Percentiles rank a stretch among this genome's conserved stretches.
Evolutionary conservation across 2,888 invertebrate genomes (phyloP).

Genomic region (Leptura quadrifasciata): DNA sequence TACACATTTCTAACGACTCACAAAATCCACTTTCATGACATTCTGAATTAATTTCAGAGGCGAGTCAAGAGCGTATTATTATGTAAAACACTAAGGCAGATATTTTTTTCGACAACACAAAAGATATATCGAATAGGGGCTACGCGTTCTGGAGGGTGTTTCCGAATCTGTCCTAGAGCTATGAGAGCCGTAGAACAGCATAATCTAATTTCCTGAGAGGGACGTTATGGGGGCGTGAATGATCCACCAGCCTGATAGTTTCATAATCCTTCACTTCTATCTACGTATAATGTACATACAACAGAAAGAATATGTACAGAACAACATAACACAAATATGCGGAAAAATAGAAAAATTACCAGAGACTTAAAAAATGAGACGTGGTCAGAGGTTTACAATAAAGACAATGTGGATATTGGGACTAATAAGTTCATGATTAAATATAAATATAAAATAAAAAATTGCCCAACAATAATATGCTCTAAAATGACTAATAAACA

Average conservation of each 20-base stretch:
- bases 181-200: not conserved
- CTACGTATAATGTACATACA: not conserved
- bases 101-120: not conserved
- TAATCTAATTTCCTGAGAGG: not conserved
- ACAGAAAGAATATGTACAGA: no score
- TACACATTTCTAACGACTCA: not conserved
- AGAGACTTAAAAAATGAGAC: no score
- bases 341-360: no score
- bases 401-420: no score
- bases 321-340: no score
- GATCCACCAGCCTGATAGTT: not conserved
- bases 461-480: no score
- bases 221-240: not conserved
- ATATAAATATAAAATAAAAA: no score
- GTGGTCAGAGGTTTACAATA: no score
- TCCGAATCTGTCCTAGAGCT: not conserved
- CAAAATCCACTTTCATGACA: not conserved
- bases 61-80: slow-evolving; percentile 1
- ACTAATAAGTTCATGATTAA: no score
- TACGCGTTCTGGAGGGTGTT: not conserved
- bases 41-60: not conserved
- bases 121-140: not conserved
- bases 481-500: no score
- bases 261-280: not conserved
- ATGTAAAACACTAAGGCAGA: not conserved